Percentiles rank a stretch among this genome's conserved stretches.
Conservation (phyloP, 1,140 invertebrate genomes). For the Lucilia sericata region DNA sequence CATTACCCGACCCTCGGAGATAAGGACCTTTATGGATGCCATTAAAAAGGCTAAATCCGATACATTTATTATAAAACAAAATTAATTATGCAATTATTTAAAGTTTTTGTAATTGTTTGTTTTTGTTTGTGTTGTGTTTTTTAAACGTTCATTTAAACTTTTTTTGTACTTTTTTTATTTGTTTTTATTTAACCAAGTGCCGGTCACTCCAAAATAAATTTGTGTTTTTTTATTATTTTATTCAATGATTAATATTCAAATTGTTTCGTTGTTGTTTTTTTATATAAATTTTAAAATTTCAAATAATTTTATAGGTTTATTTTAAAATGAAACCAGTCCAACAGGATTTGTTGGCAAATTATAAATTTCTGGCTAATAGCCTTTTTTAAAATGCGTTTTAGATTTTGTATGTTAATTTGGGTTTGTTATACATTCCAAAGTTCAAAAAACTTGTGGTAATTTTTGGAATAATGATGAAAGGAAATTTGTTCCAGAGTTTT, state of each 20-base stretch:
- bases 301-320: background rate
- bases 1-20: constrained; percentile 4
- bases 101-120: background rate
- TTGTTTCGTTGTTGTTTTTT: background rate
- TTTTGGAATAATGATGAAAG: background rate
- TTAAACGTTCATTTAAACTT: background rate
- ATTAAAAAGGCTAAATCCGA: background rate
- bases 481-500: too few relatives aligned
- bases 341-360: background rate
- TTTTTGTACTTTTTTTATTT: background rate
- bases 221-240: background rate
- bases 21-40: constrained; percentile 8
- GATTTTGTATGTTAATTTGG: background rate
- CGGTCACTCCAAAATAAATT: background rate
- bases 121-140: background rate
- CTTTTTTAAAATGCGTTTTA: background rate
- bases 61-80: background rate
- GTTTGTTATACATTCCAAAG: background rate
- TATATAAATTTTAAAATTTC: constrained; percentile 1
- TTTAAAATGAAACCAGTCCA: background rate
- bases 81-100: background rate
- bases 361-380: constrained; percentile 1
- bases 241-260: constrained; percentile 1
- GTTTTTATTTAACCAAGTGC: background rate
- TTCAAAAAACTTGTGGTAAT: background rate